A percentile compares a stretch with the other conserved stretches of the same genome.
phyloP scores from a whole-genome alignment of 1,140 invertebrate species.

The Drosophila obscura region DNA sequence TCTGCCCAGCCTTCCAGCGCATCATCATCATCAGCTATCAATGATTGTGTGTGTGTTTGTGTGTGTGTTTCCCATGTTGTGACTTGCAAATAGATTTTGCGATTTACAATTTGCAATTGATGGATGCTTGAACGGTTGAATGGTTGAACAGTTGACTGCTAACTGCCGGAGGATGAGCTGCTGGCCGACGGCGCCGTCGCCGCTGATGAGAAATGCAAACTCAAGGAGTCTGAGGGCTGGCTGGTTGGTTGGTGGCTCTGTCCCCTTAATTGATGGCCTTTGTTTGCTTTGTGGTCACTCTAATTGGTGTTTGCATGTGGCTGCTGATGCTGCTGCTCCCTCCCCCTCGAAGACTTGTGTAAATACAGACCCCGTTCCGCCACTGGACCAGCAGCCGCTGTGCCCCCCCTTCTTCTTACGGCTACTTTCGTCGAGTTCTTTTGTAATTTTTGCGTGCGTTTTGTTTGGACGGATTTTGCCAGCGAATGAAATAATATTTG shows the following conservation, averaged over 20 bases:
- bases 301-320: conserved; percentile 81
- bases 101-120: conserved; percentile 46
- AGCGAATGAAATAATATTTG: conserved; percentile 18
- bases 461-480: conserved; percentile 74
- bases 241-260: background rate
- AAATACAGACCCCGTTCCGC: conserved; percentile 52
- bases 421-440: conserved; percentile 26
- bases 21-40: conserved; percentile 8
- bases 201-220: conserved; percentile 4
- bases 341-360: conserved; percentile 64
- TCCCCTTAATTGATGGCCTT: conserved; percentile 74
- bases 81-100: conserved; percentile 45
- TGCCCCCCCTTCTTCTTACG: background rate
- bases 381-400: conserved; percentile 56
- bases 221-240: conserved; percentile 18
- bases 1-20: conserved; percentile 21
- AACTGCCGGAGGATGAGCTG: background rate
- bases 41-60: conserved; percentile 56
- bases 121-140: conserved; percentile 20
- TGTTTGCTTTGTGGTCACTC: conserved; percentile 78
- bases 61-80: conserved; percentile 34
- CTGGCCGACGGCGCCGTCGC: background rate
- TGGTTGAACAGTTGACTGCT: background rate
- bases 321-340: background rate
- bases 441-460: conserved; percentile 79